phyloP scores from a whole-genome alignment of 2,888 invertebrate genomes.

The Lasioglossum marginatum region DNA sequence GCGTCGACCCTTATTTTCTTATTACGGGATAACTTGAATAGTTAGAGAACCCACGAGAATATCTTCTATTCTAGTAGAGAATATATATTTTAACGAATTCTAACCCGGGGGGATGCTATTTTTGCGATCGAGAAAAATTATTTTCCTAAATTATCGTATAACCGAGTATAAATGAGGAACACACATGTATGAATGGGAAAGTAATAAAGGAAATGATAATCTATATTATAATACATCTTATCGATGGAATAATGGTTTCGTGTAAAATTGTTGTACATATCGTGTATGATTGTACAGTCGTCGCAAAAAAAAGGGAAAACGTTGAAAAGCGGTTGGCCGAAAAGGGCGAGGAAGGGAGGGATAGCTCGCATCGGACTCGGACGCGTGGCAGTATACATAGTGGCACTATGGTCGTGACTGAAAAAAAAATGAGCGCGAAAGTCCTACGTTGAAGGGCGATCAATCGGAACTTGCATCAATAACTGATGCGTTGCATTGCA shows the following conservation, averaged over 20 bases:
- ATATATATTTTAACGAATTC: neutral
- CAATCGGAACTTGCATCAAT: slow-evolving; percentile 57
- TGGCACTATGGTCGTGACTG: slow-evolving; percentile 7
- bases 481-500: slow-evolving; percentile 16
- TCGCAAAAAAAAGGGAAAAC: slow-evolving; percentile 3
- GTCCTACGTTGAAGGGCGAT: slow-evolving; percentile 59
- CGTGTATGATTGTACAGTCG: neutral
- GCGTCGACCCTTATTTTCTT: slow-evolving; percentile 55
- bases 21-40: slow-evolving; percentile 23
- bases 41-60: neutral
- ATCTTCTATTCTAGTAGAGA: neutral
- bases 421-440: slow-evolving; percentile 53
- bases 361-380: slow-evolving; percentile 15
- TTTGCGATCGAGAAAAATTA: neutral
- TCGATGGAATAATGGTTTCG: neutral
- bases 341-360: slow-evolving; percentile 5
- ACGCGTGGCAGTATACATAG: slow-evolving; percentile 50
- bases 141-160: neutral
- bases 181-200: neutral
- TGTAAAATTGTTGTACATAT: neutral
- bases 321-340: neutral
- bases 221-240: no score
- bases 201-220: neutral
- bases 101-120: neutral
- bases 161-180: neutral